These are phyloP conservation scores for Pseudachorutes palmiensis DNA, from an alignment of 1,140 invertebrate genomes.

Conservation along the genomic window DNA sequence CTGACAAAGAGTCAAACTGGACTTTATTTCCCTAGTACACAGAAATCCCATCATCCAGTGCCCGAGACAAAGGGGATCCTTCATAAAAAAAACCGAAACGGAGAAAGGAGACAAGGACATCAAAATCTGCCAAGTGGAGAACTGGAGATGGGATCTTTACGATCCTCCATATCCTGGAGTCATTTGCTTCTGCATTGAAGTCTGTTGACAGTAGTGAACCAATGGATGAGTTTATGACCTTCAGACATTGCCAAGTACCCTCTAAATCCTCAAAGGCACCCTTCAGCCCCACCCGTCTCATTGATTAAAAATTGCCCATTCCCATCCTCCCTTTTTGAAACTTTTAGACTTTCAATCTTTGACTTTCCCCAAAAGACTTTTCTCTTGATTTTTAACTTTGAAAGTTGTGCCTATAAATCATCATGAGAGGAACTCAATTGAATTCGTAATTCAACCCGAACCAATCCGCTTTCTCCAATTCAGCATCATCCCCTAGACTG, in stretches of 20 bases:
- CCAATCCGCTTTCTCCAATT: too few relatives aligned
- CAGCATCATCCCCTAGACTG: too few relatives aligned
- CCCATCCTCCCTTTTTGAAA: too few relatives aligned
- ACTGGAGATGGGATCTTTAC: neutral
- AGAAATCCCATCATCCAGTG: neutral
- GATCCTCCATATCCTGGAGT: too few relatives aligned
- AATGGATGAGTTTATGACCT: neutral
- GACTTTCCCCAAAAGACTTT: neutral
- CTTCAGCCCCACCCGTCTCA: neutral
- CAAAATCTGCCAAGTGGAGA: neutral
- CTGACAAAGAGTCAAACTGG: too few relatives aligned
- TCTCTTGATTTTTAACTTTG: neutral
- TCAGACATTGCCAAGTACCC: neutral
- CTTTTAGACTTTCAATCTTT: neutral
- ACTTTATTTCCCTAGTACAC: too few relatives aligned
- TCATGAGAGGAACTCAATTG: neutral
- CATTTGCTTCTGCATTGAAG: too few relatives aligned
- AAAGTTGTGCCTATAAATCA: neutral
- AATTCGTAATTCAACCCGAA: too few relatives aligned
- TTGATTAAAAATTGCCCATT: constrained; percentile 2
- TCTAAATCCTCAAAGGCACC: neutral
- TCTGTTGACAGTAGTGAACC: neutral
- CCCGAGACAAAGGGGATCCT: neutral
- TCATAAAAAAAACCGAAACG: neutral
- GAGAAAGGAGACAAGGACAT: neutral